phyloP scores from a whole-genome alignment of 2,888 invertebrate species.

The Piscicola geometra region DNA sequence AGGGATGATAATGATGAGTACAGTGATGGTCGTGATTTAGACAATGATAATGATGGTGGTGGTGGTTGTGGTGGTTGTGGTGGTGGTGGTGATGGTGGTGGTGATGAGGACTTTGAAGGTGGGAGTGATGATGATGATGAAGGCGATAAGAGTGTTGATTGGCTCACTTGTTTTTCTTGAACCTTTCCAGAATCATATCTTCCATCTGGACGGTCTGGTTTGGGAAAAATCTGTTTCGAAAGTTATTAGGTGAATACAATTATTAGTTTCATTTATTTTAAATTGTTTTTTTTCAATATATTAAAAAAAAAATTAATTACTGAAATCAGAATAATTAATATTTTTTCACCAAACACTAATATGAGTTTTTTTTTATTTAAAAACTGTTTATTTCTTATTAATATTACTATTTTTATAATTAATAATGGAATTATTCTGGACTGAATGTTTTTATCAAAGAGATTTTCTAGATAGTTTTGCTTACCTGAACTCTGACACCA shows the following conservation, averaged over 20 bases:
- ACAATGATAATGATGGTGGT: background rate
- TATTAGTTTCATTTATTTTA: too few relatives aligned
- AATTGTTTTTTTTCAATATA: too few relatives aligned
- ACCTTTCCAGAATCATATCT: constrained; percentile 84
- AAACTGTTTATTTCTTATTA: too few relatives aligned
- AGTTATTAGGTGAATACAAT: too few relatives aligned
- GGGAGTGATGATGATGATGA: background rate
- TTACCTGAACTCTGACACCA: constrained; percentile 89
- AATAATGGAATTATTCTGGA: too few relatives aligned
- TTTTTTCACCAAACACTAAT: too few relatives aligned
- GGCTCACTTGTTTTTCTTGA: constrained; percentile 58
- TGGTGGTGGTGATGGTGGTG: constrained; percentile 13
- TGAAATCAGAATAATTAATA: too few relatives aligned
- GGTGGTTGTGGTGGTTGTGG: background rate
- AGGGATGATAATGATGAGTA: constrained; percentile 15
- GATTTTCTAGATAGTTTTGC: background rate
- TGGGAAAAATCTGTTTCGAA: constrained; percentile 60
- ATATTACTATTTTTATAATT: too few relatives aligned
- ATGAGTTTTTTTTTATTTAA: too few relatives aligned
- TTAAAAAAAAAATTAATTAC: too few relatives aligned
- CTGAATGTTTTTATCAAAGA: background rate
- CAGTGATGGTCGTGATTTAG: background rate
- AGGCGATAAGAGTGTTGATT: background rate
- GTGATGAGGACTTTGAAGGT: background rate
- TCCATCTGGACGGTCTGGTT: constrained; percentile 93